Percentiles rank a stretch among this genome's conserved stretches.
Conservation (phyloP, 2,888 invertebrate genomes). For the Tenthredo amoena region DNA sequence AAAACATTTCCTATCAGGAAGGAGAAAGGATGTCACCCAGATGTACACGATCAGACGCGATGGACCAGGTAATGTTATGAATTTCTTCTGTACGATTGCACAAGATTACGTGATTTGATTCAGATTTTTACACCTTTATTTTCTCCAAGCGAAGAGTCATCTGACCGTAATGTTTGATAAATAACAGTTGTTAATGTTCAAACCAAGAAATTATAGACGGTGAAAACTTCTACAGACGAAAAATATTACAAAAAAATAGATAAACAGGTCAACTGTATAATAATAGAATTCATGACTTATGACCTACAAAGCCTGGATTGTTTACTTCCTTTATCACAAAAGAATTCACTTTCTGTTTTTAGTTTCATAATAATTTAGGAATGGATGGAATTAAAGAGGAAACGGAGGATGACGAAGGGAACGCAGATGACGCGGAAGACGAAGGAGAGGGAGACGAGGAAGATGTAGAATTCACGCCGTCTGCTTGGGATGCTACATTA, state of each 20-base stretch:
- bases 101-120: no score
- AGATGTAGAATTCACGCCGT: conserved; percentile 86
- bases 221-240: not conserved
- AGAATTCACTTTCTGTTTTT: conserved; percentile 26
- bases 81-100: no score
- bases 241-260: not conserved
- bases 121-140: no score
- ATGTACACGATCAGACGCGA: conserved; percentile 9
- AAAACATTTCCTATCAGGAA: conserved; percentile 17
- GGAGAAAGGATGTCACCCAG: conserved; percentile 47
- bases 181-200: no score
- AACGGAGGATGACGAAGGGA: conserved; percentile 60
- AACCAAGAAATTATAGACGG: no score
- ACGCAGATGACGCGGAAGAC: conserved; percentile 72
- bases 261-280: not conserved
- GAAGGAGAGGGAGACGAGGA: conserved; percentile 84
- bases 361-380: conserved; percentile 42
- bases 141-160: no score
- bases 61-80: conserved; percentile 16
- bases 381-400: conserved; percentile 73
- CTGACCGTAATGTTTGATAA: no score
- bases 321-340: not conserved
- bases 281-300: not conserved
- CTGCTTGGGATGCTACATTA: conserved; percentile 90
- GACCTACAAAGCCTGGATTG: not conserved